Evolutionary conservation across 2,797 vertebrate genomes (phyloP).

Genomic region (Rhinella marina): DNA sequence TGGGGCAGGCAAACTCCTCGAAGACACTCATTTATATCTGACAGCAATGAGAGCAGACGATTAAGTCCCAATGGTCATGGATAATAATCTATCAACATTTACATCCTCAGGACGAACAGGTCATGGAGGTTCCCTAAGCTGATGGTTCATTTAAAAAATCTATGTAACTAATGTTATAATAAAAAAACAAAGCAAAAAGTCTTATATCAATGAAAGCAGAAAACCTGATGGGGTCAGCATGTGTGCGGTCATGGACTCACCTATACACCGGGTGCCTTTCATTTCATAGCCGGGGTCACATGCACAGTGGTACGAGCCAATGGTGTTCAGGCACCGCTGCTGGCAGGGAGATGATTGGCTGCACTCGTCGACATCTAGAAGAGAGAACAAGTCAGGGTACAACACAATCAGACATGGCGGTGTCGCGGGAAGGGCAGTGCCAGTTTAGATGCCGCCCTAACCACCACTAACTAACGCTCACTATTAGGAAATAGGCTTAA

Average conservation of each 20-base stretch:
- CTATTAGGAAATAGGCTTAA: too few relatives aligned
- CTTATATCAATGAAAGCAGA: too few relatives aligned
- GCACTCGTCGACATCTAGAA: slow-evolving; percentile 83
- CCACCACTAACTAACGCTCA: neutral
- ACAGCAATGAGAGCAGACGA: neutral
- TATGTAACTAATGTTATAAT: too few relatives aligned
- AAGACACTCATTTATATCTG: slow-evolving; percentile 88
- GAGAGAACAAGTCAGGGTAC: accelerated
- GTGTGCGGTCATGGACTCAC: slow-evolving; percentile 67
- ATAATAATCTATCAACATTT: neutral
- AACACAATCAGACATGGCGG: neutral
- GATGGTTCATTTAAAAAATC: too few relatives aligned
- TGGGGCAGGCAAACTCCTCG: slow-evolving; percentile 76
- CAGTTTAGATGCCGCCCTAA: neutral
- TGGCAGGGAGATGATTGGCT: slow-evolving; percentile 81
- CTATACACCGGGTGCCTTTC: slow-evolving; percentile 78
- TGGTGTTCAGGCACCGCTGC: slow-evolving; percentile 82
- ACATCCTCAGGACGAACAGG: neutral
- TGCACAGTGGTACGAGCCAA: slow-evolving; percentile 81
- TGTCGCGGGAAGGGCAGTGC: neutral
- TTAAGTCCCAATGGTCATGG: neutral
- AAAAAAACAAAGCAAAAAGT: too few relatives aligned
- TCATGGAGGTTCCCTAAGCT: too few relatives aligned
- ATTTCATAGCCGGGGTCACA: slow-evolving; percentile 82
- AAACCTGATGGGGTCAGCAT: neutral